Conservation (phyloP, 2,797 vertebrate genomes). For the Oreortyx pictus region DNA sequence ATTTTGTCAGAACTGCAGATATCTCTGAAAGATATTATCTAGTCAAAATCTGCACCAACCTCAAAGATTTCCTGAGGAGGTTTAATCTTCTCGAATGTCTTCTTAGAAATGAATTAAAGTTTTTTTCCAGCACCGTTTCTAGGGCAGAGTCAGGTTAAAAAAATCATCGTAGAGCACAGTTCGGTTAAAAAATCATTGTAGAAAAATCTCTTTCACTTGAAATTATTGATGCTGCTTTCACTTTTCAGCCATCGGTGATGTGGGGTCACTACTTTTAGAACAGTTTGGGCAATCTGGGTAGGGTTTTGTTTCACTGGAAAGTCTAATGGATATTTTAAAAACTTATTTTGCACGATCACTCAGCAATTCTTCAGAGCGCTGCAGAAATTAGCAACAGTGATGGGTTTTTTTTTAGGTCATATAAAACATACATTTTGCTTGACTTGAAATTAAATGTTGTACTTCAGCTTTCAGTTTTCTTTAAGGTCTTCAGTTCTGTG, state of each 20-base stretch:
- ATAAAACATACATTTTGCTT: neutral
- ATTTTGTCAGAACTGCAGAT: constrained; percentile 24
- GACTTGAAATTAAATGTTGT: neutral
- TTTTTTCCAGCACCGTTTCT: neutral
- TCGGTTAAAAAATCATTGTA: neutral
- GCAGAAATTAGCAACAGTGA: neutral
- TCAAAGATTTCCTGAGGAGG: neutral
- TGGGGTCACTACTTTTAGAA: neutral
- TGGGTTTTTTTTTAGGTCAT: neutral
- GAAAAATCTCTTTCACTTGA: neutral
- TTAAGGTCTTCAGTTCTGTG: neutral
- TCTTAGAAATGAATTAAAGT: neutral
- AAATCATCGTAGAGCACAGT: neutral
- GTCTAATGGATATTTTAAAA: neutral
- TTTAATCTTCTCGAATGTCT: neutral
- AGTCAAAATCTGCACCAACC: neutral
- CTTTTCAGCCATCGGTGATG: neutral
- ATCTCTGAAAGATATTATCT: neutral
- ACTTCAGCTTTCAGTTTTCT: neutral
- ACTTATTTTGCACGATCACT: neutral
- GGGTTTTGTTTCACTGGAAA: neutral
- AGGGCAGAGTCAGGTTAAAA: neutral
- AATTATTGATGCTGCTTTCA: neutral
- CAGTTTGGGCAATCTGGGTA: neutral
- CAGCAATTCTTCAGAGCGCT: neutral